These are phyloP conservation scores for Potorous gilbertii DNA, from an alignment of 2,797 vertebrate species.

Conservation along the genomic window DNA sequence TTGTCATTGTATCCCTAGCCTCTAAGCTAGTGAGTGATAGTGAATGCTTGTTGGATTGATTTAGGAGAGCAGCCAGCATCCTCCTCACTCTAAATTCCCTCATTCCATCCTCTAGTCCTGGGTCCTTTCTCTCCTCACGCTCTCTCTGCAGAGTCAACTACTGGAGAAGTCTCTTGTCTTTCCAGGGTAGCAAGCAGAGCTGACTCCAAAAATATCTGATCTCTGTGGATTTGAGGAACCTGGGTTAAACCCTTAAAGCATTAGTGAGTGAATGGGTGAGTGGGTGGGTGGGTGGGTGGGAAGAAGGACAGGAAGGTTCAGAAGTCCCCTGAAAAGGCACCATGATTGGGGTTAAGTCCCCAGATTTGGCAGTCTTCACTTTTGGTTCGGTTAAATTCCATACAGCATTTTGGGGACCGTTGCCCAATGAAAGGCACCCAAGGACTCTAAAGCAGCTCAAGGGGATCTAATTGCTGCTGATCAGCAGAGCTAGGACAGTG, in stretches of 20 bases:
- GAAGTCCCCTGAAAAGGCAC: not conserved
- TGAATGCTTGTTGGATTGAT: not conserved
- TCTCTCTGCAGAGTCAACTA: not conserved
- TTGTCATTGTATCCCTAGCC: not conserved
- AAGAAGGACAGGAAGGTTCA: not conserved
- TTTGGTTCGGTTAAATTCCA: conserved; percentile 7
- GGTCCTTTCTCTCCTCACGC: not conserved
- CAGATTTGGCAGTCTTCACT: not conserved
- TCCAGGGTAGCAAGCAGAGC: not conserved
- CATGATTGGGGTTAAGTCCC: not conserved
- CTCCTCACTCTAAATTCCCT: not conserved
- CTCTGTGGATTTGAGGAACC: not conserved
- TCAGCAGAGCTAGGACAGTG: not conserved
- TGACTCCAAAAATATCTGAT: not conserved
- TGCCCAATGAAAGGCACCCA: not conserved
- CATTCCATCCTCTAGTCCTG: not conserved
- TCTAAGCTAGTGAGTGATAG: not conserved
- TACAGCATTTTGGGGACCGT: conserved; percentile 31
- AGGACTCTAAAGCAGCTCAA: not conserved
- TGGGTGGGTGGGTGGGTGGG: no score
- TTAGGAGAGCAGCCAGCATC: not conserved
- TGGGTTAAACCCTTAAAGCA: no score
- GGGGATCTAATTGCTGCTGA: conserved; percentile 12
- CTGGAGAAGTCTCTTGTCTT: not conserved
- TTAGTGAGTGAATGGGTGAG: no score